A percentile compares a stretch with the other conserved stretches of the same genome.
Evolutionary conservation across 2,888 invertebrate species (phyloP).

Genomic region (Halictus quadricinctus): DNA sequence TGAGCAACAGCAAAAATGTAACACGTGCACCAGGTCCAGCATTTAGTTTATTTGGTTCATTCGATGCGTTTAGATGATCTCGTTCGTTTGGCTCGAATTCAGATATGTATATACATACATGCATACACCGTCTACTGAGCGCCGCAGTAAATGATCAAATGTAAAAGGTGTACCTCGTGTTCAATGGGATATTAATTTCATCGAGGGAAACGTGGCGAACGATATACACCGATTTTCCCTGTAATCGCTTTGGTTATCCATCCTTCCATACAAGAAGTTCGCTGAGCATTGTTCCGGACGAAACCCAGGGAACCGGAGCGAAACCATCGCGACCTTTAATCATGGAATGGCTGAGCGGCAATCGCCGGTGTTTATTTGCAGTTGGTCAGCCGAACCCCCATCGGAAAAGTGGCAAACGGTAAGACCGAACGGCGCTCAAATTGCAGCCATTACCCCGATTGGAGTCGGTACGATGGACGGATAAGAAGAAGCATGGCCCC

Average conservation of each 20-base stretch:
- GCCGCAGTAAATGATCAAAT: not conserved
- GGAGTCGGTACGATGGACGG: slow-evolving; percentile 2
- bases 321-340: slow-evolving; percentile 25
- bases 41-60: too few species aligned
- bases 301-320: not conserved
- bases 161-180: not conserved
- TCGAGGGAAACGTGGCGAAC: not conserved
- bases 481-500: not conserved
- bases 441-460: slow-evolving; percentile 37
- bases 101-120: too few species aligned
- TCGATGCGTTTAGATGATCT: not conserved
- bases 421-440: slow-evolving; percentile 19
- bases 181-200: not conserved
- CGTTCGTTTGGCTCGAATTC: not conserved
- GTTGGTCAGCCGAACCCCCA: slow-evolving; percentile 4
- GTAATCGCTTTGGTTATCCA: not conserved
- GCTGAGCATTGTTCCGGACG: not conserved
- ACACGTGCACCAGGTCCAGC: not conserved
- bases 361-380: slow-evolving; percentile 21
- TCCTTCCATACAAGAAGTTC: not conserved
- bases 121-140: not conserved
- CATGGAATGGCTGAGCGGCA: slow-evolving; percentile 22
- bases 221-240: not conserved
- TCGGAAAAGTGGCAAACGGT: slow-evolving; percentile 6
- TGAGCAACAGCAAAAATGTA: not conserved